These are phyloP conservation scores for Macaca nemestrina DNA, from an alignment of 2,113 vertebrate species.

Conservation along the genomic window DNA sequence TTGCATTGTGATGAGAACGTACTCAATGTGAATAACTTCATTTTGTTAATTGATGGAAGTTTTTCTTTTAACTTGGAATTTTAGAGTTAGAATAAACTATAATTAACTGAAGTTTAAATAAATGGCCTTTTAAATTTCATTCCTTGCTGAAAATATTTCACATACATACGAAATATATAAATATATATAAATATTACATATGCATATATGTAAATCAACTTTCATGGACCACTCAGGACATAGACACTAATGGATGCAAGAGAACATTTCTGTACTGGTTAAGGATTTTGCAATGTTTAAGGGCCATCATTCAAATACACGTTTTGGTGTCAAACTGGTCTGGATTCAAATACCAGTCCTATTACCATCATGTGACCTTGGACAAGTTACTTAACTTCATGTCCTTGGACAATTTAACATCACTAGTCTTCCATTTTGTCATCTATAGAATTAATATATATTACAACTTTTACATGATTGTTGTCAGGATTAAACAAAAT, in stretches of 20 bases:
- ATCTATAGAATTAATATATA: neutral
- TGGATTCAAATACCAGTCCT: neutral
- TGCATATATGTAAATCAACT: neutral
- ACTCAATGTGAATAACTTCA: neutral
- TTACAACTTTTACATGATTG: neutral
- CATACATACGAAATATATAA: neutral
- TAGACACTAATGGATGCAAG: neutral
- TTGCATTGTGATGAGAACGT: neutral
- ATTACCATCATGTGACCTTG: neutral
- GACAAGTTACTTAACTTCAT: neutral
- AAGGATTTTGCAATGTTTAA: neutral
- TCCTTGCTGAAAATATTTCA: neutral
- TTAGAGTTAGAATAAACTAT: conserved; percentile 28
- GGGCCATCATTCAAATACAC: neutral
- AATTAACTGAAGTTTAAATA: conserved; percentile 23
- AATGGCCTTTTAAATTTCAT: neutral
- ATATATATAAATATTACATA: neutral
- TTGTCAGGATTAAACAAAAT: neutral
- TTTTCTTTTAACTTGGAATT: conserved; percentile 42
- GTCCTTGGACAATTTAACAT: neutral
- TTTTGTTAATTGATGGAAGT: neutral
- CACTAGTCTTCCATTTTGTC: neutral
- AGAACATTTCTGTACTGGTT: neutral
- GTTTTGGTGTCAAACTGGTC: neutral
- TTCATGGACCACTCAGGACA: neutral